Evolutionary conservation across 2,888 invertebrate species (phyloP).

Genomic region (Labia minor): DNA sequence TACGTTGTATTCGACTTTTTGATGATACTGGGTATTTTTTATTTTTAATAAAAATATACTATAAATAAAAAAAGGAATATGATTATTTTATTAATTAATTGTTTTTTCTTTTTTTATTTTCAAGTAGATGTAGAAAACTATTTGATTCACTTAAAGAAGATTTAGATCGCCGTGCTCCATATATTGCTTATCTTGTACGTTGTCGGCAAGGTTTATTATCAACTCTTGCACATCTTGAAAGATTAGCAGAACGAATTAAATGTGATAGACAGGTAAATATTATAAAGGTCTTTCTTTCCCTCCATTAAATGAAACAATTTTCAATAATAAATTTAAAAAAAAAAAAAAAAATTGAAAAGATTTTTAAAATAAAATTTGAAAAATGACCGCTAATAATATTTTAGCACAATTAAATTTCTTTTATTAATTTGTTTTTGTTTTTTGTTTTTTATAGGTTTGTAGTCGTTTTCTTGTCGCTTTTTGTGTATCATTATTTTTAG

Average conservation of each 20-base stretch:
- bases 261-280: conserved; percentile 45
- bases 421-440: too few relatives aligned
- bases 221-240: conserved; percentile 59
- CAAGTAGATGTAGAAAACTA: conserved; percentile 56
- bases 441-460: conserved; percentile 46
- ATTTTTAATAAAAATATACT: too few relatives aligned
- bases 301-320: too few relatives aligned
- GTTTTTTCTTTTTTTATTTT: too few relatives aligned
- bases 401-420: too few relatives aligned
- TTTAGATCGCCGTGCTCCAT: conserved; percentile 62
- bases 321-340: too few relatives aligned
- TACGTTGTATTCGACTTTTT: conserved; percentile 63
- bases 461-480: conserved; percentile 61
- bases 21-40: conserved; percentile 52
- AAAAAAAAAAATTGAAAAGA: too few relatives aligned
- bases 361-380: too few relatives aligned
- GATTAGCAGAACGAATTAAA: conserved; percentile 49
- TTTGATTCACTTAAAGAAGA: conserved; percentile 65
- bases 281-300: too few relatives aligned
- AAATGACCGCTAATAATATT: too few relatives aligned
- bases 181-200: conserved; percentile 68
- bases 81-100: neutral
- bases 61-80: too few relatives aligned
- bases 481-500: conserved; percentile 70
- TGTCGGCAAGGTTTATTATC: conserved; percentile 70